Evolutionary conservation across 2,113 vertebrate species (phyloP).

Genomic region (Ursus arctos): DNA sequence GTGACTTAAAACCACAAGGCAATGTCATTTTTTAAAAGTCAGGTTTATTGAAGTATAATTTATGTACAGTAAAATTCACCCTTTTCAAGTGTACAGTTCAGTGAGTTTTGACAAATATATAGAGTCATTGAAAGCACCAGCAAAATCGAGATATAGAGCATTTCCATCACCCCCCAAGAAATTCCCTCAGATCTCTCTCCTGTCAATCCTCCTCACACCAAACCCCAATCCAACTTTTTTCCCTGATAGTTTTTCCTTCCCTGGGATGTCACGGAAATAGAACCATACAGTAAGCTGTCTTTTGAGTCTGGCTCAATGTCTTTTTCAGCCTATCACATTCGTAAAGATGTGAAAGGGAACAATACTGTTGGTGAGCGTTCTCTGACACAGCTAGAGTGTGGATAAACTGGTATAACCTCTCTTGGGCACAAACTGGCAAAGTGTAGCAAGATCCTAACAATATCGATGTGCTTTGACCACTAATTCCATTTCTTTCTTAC

Average conservation of each 20-base stretch:
- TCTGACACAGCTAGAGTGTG: not conserved
- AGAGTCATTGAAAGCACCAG: not conserved
- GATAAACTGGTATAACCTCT: not conserved
- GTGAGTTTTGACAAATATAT: slow-evolving; percentile 8
- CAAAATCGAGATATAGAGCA: slow-evolving; percentile 1
- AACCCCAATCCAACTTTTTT: not conserved
- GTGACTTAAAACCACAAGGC: not conserved
- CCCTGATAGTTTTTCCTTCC: not conserved
- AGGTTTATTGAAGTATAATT: not conserved
- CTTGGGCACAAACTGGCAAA: not conserved
- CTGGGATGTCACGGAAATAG: not conserved
- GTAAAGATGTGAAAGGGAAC: not conserved
- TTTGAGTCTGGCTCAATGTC: not conserved
- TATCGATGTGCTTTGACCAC: not conserved
- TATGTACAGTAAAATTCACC: not conserved
- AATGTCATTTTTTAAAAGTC: slow-evolving; percentile 42
- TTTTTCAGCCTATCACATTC: not conserved
- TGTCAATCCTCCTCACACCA: not conserved
- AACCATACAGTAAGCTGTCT: not conserved
- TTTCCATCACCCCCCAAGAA: not conserved
- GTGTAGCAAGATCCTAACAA: not conserved
- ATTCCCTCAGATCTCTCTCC: not conserved
- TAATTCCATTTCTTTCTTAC: not conserved
- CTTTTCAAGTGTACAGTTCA: not conserved
- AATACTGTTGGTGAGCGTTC: not conserved